Evolutionary conservation across 2,113 vertebrate species (phyloP), one percentile per base, ranked within the genome.

Genomic region (Rhipidura dahli): DNA sequence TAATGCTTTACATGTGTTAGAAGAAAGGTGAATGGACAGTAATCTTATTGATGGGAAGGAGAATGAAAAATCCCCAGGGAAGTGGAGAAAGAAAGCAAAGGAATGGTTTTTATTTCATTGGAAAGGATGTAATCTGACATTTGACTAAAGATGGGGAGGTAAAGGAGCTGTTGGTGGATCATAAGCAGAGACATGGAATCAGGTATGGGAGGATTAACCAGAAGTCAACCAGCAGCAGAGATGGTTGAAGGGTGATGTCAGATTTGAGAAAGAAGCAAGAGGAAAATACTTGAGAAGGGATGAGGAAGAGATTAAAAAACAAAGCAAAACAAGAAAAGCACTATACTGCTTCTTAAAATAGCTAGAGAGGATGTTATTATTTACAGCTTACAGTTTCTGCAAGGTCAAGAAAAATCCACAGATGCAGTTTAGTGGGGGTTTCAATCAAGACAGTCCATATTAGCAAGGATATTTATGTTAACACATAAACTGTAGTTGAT

Each of bases 371-470:
- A 91, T 91, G 53, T 88, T 95, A 47, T 87, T 81, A 94, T 90
- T 92, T 86, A 68, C 83, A 93, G 63, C 42, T 71, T 86, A 54
- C 16, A 91, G 37, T 35, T 94, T 91, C 59, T 92, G 59, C 77
- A 95, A 95, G 93, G 87, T 89, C 81, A 95, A 93, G 77, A 93
- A 96, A 93, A 91, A 78, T 81, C 50, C 51, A 66, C 80, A 91
- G 83, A 95, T 84, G 54, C 72, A 66, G 39, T 89, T 93, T 87
- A 78, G 51, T 44, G 60, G 81, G 71, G 15, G 5, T 87, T 91
- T 86, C 59, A 87, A 70, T 95, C 94, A 84, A 66, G 47, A 63
- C 68, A 66, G 72, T 73, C 59, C 30, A 8, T 45, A 91, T 87
- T 89, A 94, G 33, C 60, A 50, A 47, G 39, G 60, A 66, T 89